Evolutionary conservation across 2,113 vertebrate genomes (phyloP), one percentile per base, ranked within the genome.

Genomic region (Pseudonaja textilis): DNA sequence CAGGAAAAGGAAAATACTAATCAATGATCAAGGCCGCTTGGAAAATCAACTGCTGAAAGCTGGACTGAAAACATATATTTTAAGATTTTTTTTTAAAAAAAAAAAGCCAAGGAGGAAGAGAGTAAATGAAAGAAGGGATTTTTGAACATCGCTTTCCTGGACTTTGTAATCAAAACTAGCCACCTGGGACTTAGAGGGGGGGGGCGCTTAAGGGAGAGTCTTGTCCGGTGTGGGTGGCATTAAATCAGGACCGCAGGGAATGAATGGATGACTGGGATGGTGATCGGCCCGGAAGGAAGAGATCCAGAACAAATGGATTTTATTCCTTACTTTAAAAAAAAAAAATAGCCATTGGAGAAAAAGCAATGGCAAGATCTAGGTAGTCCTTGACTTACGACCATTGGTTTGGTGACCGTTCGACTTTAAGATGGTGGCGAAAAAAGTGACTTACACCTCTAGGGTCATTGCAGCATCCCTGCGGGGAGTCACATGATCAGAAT

Each of bases 51-150:
- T 69, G 59, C 50, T 92, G 91, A 74, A 64, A 92, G 87, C 87
- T 88, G 34, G 91, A 89, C 91, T 29, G 61, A 92, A 69, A 88
- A 89, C 91, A 92, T 92, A 88, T 92, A 92, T 89, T 92, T 92
- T 81, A 54, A 56, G 34, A 22, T 55, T 0, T 14, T 25, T 61
- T 47, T 45, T 45, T 0, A 45, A 29, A 61, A 11, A 61, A 47
- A 5, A 56, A 85, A 85, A 81, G 11, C 6, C 34, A 42, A 45
- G 20, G 23, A 9, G 47, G 47, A 50, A 52, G 85, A 50, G 11
- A 5, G 20, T 57, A 23, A 57, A 20, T 6, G 34, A 29, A 88
- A 14, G 22, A 85, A 42, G 2, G 20, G 86, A 88, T 92, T 55
- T 92, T 45, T 3, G 59, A 88, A 29, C 23, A 39, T 52, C 42